Conservation (phyloP, 2,888 invertebrate species). For the Melanchra persicariae region DNA sequence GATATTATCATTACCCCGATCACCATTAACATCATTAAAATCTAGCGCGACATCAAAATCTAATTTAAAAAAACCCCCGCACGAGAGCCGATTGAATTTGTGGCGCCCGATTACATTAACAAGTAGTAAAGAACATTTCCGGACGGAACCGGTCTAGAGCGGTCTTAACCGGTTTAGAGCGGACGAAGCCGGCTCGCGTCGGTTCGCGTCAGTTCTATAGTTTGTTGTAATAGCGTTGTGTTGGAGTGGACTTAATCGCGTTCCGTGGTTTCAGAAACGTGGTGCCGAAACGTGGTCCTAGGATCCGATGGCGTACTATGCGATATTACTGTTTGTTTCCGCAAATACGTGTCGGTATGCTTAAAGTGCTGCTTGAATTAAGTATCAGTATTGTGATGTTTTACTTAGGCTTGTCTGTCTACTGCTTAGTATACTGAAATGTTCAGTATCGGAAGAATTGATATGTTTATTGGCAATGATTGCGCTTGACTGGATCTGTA, state of each 20-base stretch:
- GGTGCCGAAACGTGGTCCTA: conserved; percentile 73
- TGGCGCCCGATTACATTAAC: conserved; percentile 85
- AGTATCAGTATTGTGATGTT: conserved; percentile 4
- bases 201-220: conserved; percentile 71
- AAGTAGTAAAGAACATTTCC: conserved; percentile 79
- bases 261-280: conserved; percentile 78
- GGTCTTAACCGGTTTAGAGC: conserved; percentile 84
- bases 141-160: conserved; percentile 76
- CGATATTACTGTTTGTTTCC: conserved; percentile 48
- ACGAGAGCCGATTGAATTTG: conserved; percentile 80
- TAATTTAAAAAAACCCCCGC: conserved; percentile 58
- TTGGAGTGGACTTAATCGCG: conserved; percentile 79
- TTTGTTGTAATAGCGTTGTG: conserved; percentile 77
- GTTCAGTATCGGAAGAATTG: not conserved
- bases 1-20: conserved; percentile 54
- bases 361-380: conserved; percentile 18
- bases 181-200: conserved; percentile 71
- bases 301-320: conserved; percentile 48
- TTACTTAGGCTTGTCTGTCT: not conserved
- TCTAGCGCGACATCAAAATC: conserved; percentile 48
- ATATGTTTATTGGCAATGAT: not conserved
- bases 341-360: conserved; percentile 18
- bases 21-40: conserved; percentile 62
- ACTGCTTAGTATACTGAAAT: not conserved
- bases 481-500: not conserved